Evolutionary conservation across 2,888 invertebrate species (phyloP).

Genomic region (Heliconius ismenius): DNA sequence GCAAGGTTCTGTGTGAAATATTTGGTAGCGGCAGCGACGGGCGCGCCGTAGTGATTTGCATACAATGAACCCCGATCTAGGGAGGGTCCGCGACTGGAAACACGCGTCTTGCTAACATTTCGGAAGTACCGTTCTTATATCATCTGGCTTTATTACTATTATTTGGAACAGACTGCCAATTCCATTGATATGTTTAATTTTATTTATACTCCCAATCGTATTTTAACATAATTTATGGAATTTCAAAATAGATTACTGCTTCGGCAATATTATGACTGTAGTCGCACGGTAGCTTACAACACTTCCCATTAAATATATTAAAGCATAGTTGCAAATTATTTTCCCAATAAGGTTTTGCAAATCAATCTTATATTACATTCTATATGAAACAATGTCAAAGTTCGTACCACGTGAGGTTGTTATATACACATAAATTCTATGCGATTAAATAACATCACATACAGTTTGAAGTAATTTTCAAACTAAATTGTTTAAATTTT

Average conservation of each 20-base stretch:
- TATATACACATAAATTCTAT: background rate
- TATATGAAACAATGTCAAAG: background rate
- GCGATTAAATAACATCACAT: slow-evolving; percentile 6
- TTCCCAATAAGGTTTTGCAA: background rate
- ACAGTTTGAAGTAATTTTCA: slow-evolving; percentile 38
- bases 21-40: slow-evolving; percentile 72
- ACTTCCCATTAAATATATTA: background rate
- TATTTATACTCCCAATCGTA: background rate
- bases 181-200: background rate
- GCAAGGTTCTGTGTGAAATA: slow-evolving; percentile 64
- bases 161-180: slow-evolving; percentile 40
- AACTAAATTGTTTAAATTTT: slow-evolving; percentile 21
- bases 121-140: slow-evolving; percentile 70
- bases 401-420: background rate
- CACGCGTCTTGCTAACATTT: slow-evolving; percentile 66
- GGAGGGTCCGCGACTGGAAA: slow-evolving; percentile 62
- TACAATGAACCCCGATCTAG: slow-evolving; percentile 73
- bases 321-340: background rate
- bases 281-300: background rate
- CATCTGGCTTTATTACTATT: slow-evolving; percentile 58
- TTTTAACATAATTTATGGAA: background rate
- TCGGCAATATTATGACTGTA: background rate
- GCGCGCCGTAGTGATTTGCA: slow-evolving; percentile 66
- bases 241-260: background rate
- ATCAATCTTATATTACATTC: background rate